A percentile compares a stretch with the other conserved stretches of the same genome.
Conservation (phyloP, 2,888 invertebrate species). For the Catotricha subobsoleta region DNA sequence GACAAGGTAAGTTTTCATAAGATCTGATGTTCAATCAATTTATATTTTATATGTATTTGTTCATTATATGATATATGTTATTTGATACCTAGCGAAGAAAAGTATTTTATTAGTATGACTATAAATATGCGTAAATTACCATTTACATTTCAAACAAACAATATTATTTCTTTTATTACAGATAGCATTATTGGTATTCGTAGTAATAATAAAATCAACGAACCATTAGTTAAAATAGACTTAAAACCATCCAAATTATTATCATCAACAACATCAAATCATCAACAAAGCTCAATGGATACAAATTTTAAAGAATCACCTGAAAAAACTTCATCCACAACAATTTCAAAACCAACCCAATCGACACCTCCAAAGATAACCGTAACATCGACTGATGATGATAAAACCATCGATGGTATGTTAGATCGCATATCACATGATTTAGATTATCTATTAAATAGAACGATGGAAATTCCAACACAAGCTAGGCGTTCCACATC, state of each 20-base stretch:
- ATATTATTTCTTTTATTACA: constrained; percentile 15
- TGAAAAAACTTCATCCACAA: background rate
- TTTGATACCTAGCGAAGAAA: background rate
- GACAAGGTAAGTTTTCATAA: constrained; percentile 20
- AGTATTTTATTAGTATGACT: background rate
- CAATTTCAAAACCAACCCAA: background rate
- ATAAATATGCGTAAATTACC: background rate
- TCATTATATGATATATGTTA: too few relatives aligned
- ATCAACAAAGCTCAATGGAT: background rate
- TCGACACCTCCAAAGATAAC: constrained; percentile 9
- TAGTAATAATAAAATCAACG: constrained; percentile 3
- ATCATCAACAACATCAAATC: constrained; percentile 3
- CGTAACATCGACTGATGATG: constrained; percentile 4
- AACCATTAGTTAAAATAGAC: background rate
- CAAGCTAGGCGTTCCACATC: too few relatives aligned
- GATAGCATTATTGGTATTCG: constrained; percentile 29
- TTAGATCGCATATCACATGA: constrained; percentile 66
- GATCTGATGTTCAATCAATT: background rate
- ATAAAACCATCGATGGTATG: constrained; percentile 38
- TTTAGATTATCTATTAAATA: constrained; percentile 61
- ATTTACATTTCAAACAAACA: background rate
- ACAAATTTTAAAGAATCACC: background rate
- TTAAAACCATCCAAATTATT: constrained; percentile 6
- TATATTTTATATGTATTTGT: too few relatives aligned
- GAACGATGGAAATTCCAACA: constrained; percentile 29